Evolutionary conservation across 2,113 vertebrate species (phyloP).

Genomic region (Hyperopisus bebe): DNA sequence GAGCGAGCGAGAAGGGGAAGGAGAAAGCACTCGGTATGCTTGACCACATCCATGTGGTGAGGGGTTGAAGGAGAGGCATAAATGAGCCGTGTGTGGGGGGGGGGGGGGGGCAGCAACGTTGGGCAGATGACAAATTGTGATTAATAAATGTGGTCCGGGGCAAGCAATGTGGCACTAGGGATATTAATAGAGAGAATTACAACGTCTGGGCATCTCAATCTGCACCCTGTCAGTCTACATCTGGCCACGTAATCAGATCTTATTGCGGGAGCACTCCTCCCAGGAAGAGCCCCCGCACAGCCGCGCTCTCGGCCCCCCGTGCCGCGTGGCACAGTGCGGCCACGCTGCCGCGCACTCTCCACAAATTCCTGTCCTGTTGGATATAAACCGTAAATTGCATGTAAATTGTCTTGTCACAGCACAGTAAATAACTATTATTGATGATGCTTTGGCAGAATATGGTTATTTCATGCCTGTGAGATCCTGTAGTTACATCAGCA

Average conservation of each 20-base stretch:
- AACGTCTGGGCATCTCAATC: conserved; percentile 70
- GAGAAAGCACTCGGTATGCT: conserved; percentile 48
- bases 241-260: conserved; percentile 66
- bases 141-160: conserved; percentile 72
- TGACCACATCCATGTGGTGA: conserved; percentile 48
- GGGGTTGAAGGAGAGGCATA: conserved; percentile 30
- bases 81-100: conserved; percentile 34
- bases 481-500: too few relatives aligned
- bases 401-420: conserved; percentile 15
- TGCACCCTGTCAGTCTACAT: conserved; percentile 72
- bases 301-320: background rate
- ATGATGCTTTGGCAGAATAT: background rate
- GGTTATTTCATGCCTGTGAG: background rate
- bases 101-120: conserved; percentile 47
- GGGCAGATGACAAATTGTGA: conserved; percentile 75
- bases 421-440: conserved; percentile 3
- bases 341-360: background rate
- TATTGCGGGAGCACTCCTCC: conserved; percentile 61
- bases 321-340: background rate
- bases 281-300: background rate
- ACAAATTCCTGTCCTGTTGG: background rate
- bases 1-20: conserved; percentile 25
- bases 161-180: conserved; percentile 58
- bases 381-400: conserved; percentile 15
- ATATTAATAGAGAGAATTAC: conserved; percentile 77